Percentiles rank a stretch among this genome's conserved stretches.
Evolutionary conservation across 2,113 vertebrate species (phyloP).

Genomic region (Gasterosteus nipponicus): DNA sequence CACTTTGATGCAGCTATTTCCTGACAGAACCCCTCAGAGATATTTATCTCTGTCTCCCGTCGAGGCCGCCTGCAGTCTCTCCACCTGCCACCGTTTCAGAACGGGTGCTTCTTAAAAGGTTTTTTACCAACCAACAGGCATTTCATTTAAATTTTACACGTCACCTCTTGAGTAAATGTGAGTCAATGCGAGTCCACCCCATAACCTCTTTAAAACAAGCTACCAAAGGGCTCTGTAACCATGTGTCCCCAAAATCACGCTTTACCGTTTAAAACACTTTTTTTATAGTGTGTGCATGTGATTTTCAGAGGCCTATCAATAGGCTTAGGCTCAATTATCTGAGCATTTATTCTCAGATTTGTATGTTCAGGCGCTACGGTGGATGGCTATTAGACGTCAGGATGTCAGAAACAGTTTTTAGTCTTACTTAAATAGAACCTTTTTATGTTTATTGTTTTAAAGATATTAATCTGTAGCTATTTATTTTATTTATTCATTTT

Average conservation of each 20-base stretch:
- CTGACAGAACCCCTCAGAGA: conserved; percentile 44
- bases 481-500: too few species aligned
- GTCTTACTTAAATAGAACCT: too few species aligned
- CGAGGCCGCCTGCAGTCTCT: conserved; percentile 19
- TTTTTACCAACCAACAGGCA: conserved; percentile 19
- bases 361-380: neutral
- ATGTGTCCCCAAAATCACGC: neutral
- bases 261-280: too few species aligned
- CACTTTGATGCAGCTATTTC: conserved; percentile 48
- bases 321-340: too few species aligned
- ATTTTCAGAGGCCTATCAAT: too few species aligned
- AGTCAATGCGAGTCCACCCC: neutral
- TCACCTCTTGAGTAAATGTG: conserved; percentile 12
- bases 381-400: too few species aligned
- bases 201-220: neutral
- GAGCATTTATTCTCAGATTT: neutral
- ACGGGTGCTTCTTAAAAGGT: conserved; percentile 18
- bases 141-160: conserved; percentile 7
- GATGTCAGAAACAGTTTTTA: neutral
- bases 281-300: too few species aligned
- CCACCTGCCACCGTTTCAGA: conserved; percentile 4
- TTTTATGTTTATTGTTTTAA: too few species aligned
- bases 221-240: neutral
- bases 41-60: conserved; percentile 33
- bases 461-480: too few species aligned